A percentile compares a stretch with the other conserved stretches of the same genome.
Conservation (phyloP, 1,140 invertebrate species). For the Ladona fulva region DNA sequence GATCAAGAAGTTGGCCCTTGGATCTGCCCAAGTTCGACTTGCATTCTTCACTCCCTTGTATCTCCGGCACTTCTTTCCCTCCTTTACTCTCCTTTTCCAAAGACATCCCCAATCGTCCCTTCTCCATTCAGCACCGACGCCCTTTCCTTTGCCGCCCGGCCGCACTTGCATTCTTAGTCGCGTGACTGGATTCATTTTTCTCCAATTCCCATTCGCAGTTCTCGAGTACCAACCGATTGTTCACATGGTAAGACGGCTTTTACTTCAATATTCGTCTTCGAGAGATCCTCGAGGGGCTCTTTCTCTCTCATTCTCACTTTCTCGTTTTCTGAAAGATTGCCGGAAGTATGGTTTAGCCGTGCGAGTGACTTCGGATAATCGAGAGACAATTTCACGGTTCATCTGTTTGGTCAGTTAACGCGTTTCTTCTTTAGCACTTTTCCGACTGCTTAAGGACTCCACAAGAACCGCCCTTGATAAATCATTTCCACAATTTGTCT, state of each 20-base stretch:
- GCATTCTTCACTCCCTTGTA: too few species aligned
- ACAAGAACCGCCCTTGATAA: background rate
- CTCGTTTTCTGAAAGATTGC: background rate
- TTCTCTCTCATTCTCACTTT: background rate
- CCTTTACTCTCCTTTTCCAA: too few species aligned
- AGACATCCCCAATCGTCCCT: too few species aligned
- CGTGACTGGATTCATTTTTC: too few species aligned
- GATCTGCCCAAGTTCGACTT: too few species aligned
- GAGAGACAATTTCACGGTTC: background rate
- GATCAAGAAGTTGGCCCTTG: too few species aligned
- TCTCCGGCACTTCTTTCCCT: too few species aligned
- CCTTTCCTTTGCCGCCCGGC: too few species aligned
- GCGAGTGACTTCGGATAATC: background rate
- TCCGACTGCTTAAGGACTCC: background rate
- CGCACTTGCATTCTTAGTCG: background rate
- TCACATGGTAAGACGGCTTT: background rate
- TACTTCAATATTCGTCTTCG: background rate
- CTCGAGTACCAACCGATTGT: background rate
- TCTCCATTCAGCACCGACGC: too few species aligned
- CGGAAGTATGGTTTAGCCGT: constrained; percentile 5
- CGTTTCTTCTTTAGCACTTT: background rate
- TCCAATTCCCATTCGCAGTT: background rate
- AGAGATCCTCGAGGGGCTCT: background rate
- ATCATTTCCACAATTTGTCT: background rate
- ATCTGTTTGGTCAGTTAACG: constrained; percentile 2